Evolutionary conservation across 2,797 vertebrate genomes (phyloP).

Genomic region (Poecilia picta): DNA sequence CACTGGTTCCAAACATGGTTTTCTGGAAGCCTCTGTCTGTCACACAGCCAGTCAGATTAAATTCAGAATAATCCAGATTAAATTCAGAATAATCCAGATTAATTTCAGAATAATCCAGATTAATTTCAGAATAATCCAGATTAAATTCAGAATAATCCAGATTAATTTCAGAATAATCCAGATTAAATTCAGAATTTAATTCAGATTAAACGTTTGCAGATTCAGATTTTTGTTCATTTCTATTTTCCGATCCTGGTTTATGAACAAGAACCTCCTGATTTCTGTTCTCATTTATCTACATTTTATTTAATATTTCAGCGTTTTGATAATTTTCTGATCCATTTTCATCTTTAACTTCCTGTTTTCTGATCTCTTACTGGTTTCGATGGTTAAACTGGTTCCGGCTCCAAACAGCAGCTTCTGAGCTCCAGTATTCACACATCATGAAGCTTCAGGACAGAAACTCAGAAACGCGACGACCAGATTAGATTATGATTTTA

Average conservation of each 20-base stretch:
- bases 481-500: too few species aligned
- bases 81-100: too few species aligned
- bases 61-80: too few species aligned
- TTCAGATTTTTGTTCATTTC: too few species aligned
- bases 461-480: neutral
- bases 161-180: too few species aligned
- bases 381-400: constrained; percentile 2
- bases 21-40: neutral
- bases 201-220: too few species aligned
- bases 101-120: too few species aligned
- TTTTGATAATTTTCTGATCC: neutral
- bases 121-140: neutral
- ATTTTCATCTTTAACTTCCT: neutral
- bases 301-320: neutral
- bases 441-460: neutral
- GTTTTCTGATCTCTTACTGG: neutral
- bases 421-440: constrained; percentile 13
- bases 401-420: neutral
- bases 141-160: neutral
- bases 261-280: too few species aligned
- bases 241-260: too few species aligned
- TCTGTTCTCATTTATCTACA: too few species aligned
- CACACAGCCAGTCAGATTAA: neutral
- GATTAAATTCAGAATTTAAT: too few species aligned
- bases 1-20: constrained; percentile 4